Conservation (phyloP, 2,888 invertebrate species). For the Slavum lentiscoides region DNA sequence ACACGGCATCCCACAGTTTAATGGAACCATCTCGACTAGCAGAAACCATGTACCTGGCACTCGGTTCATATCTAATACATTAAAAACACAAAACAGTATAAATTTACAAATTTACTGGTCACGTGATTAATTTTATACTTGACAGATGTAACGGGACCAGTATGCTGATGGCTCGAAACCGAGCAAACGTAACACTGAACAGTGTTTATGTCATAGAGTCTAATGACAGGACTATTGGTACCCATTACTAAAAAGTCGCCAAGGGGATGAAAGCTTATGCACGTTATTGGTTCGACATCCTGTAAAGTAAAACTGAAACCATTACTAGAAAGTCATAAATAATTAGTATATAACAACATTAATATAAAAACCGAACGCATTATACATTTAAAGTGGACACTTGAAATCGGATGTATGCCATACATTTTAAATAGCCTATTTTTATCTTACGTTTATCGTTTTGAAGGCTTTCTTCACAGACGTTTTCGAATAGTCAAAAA, state of each 20-base stretch:
- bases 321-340: neutral
- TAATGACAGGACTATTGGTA: conserved; percentile 85
- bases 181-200: conserved; percentile 94
- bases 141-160: conserved; percentile 74
- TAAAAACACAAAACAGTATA: conserved; percentile 58
- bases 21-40: conserved; percentile 91
- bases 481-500: conserved; percentile 98
- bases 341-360: neutral
- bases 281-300: conserved; percentile 90
- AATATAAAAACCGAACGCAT: neutral
- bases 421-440: no score
- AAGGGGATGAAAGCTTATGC: conserved; percentile 91
- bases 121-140: conserved; percentile 63
- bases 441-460: conserved; percentile 78
- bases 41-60: conserved; percentile 77
- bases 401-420: neutral
- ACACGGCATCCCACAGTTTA: conserved; percentile 97
- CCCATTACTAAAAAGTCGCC: conserved; percentile 94
- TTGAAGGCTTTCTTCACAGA: conserved; percentile 97
- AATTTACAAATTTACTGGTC: neutral
- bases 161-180: conserved; percentile 84
- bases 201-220: conserved; percentile 93
- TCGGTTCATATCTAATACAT: conserved; percentile 66
- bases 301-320: conserved; percentile 58
- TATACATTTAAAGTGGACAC: neutral